Percentiles rank a stretch among this genome's conserved stretches.
Conservation (phyloP, 2,797 vertebrate genomes). For the Hypotaenidia okinawae region DNA sequence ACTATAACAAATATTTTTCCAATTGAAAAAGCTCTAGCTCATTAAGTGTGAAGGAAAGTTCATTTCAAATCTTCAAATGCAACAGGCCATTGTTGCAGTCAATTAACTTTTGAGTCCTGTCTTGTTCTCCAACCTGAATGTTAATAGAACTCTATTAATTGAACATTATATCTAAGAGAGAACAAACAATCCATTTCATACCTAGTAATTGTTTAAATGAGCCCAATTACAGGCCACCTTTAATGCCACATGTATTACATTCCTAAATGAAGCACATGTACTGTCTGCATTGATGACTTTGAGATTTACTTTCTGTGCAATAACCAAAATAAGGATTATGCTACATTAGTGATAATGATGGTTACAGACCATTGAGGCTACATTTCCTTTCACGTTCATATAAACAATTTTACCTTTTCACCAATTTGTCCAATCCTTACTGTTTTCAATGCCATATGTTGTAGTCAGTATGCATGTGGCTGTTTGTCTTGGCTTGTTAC, state of each 20-base stretch:
- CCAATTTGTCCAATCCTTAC: not conserved
- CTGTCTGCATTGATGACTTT: not conserved
- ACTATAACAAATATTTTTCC: slow-evolving; percentile 3
- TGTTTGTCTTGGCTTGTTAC: not conserved
- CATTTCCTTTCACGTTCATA: not conserved
- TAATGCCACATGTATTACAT: not conserved
- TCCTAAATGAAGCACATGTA: not conserved
- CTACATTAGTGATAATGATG: not conserved
- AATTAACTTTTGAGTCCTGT: not conserved
- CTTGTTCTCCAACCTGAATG: not conserved
- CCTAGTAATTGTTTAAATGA: not conserved
- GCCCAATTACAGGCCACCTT: not conserved
- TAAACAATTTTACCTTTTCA: not conserved
- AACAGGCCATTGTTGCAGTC: not conserved
- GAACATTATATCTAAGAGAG: not conserved
- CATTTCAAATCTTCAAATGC: not conserved
- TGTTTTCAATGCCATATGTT: not conserved
- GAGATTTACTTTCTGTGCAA: not conserved
- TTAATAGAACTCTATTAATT: not conserved
- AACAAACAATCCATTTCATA: not conserved
- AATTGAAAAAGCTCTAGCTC: not conserved
- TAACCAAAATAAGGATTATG: not conserved
- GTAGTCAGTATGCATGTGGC: not conserved
- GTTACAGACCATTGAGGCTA: not conserved
- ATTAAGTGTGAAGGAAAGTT: slow-evolving; percentile 7